Percentiles rank a stretch among this genome's conserved stretches.
Evolutionary conservation across 2,797 vertebrate genomes (phyloP).

Genomic region (Pempheris klunzingeri): DNA sequence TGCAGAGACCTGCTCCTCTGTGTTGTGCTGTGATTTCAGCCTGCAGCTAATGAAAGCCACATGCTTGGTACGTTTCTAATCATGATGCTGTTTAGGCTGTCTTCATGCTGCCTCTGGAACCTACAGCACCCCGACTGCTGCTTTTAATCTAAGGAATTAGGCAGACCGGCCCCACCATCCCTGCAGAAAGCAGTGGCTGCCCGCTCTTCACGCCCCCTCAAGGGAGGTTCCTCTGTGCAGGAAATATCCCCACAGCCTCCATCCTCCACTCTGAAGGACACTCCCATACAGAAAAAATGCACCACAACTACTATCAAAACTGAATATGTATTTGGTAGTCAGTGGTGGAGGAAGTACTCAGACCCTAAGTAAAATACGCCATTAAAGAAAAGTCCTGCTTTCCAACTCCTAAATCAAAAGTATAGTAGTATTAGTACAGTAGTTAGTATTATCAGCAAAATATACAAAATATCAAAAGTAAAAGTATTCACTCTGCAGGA

Average conservation of each 20-base stretch:
- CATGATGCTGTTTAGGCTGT: slow-evolving; percentile 78
- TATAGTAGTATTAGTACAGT: neutral
- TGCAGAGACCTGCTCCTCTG: slow-evolving; percentile 51
- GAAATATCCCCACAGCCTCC: slow-evolving; percentile 35
- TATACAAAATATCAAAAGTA: neutral
- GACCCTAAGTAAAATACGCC: neutral
- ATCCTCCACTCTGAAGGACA: slow-evolving; percentile 26
- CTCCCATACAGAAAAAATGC: slow-evolving; percentile 9
- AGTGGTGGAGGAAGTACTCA: neutral
- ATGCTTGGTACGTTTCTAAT: slow-evolving; percentile 79
- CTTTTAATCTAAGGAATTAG: slow-evolving; percentile 80
- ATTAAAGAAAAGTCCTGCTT: neutral
- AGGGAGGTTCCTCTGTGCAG: slow-evolving; percentile 41
- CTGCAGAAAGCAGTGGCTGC: slow-evolving; percentile 53
- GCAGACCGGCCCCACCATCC: slow-evolving; percentile 23
- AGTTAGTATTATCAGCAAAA: too few relatives aligned
- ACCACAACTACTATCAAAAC: slow-evolving; percentile 9
- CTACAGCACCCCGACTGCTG: slow-evolving; percentile 69
- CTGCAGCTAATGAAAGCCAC: slow-evolving; percentile 80
- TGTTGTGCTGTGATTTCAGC: slow-evolving; percentile 62
- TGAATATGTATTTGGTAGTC: neutral
- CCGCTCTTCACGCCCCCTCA: slow-evolving; percentile 59
- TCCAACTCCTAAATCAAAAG: neutral
- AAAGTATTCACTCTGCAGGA: neutral
- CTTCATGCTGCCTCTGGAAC: slow-evolving; percentile 71